Conservation (phyloP, 2,888 invertebrate genomes). For the Drosophila nigritarsus region DNA sequence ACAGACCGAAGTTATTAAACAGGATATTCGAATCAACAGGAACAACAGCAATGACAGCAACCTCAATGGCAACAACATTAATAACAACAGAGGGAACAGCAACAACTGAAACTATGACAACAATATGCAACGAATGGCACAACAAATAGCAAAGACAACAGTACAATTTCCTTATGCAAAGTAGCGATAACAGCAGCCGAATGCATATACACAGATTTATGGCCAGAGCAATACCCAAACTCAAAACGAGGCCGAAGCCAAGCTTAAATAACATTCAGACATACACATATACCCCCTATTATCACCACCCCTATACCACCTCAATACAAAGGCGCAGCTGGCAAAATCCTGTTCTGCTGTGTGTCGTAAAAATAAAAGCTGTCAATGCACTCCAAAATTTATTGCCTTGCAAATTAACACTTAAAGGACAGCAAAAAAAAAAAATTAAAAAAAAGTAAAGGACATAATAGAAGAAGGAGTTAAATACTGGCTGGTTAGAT, state of each 20-base stretch:
- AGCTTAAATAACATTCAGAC: constrained; percentile 34
- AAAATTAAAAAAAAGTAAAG: constrained; percentile 14
- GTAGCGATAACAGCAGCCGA: constrained; percentile 74
- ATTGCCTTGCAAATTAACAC: constrained; percentile 80
- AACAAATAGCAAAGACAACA: constrained; percentile 68
- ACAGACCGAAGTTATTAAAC: constrained; percentile 75
- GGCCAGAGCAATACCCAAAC: constrained; percentile 33
- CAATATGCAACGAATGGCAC: constrained; percentile 59
- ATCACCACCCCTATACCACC: background rate
- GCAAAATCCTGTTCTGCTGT: constrained; percentile 50
- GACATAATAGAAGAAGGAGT: constrained; percentile 13
- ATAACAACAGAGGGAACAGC: constrained; percentile 29
- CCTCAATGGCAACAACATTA: constrained; percentile 34
- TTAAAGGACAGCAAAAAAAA: constrained; percentile 48
- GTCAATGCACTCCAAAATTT: constrained; percentile 76
- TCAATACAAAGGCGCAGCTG: constrained; percentile 43
- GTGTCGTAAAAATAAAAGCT: constrained; percentile 76
- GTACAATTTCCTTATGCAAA: constrained; percentile 80
- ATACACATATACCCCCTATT: constrained; percentile 6
- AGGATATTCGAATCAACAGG: constrained; percentile 74
- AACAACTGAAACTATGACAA: constrained; percentile 49
- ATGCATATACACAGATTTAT: constrained; percentile 80
- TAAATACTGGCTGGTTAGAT: constrained; percentile 3
- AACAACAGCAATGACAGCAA: constrained; percentile 47
- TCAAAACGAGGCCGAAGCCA: constrained; percentile 17